Base-by-base conservation (phyloP, 1,140 invertebrate genomes). In the Tetranychus cinnabarinus region DNA sequence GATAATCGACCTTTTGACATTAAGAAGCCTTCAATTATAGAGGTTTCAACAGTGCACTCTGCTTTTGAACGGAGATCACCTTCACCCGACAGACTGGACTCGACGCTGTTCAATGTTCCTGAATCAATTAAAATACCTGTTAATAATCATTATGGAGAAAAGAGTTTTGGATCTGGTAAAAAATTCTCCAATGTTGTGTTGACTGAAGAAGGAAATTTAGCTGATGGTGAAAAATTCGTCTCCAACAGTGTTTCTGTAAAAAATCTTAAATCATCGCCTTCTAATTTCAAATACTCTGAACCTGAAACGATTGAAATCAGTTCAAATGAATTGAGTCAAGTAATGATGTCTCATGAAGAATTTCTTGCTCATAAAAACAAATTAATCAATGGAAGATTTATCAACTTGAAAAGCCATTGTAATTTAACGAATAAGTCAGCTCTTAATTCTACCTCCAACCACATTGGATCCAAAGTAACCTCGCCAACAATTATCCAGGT, bases 261-360 rank as follows among this genome's bases (percentile, higher is more conserved):
- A 23, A 23, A 23, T 23, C 23, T 23, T 12, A 10, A 33, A 55
- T 42, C 39, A 42, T 42, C 39, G 10, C 5, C 39, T 6, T 6
- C 5, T 42, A 42, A 42, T 42, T 6, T 6, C 10, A 42, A 42
- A 42, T 42, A 42, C 10, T 10, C 39, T 13, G 15, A 37, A 34
- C 61, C 61, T 61, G 61, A 62, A 45, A 56, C 60, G 8, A 62
- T 62, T 35, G 61, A 62, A 45, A 50, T 62, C 8, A 62, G 56
- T 54, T 7, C 13, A 45, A 23, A 46, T 60, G 61, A 62, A 46
- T 56, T 62, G 34, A 56, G 59, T 47, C 6, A 48, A 39, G 47
- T 60, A 7, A 56, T 60, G 62, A 63, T 63, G 47, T 62, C 56
- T 8, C 56, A 58, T 31, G 8, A 56, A 45, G 15, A 62, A 7